These are phyloP conservation scores for Diachasma alloeum DNA, from an alignment of 1,140 invertebrate species.

Conservation along the genomic window DNA sequence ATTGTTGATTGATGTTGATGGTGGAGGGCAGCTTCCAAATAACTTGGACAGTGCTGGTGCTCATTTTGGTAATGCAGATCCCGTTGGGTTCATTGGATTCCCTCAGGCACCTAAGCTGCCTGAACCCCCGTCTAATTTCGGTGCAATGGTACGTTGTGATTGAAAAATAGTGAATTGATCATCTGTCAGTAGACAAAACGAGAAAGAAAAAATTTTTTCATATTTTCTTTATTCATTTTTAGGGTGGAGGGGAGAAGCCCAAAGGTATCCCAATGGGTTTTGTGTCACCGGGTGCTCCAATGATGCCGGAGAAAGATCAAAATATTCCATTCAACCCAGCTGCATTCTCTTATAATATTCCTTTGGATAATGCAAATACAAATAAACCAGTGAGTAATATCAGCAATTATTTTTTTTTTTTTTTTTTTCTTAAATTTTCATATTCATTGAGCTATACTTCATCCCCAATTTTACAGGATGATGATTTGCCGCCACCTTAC, in stretches of 20 bases:
- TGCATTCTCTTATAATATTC: constrained; percentile 78
- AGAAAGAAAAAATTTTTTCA: neutral
- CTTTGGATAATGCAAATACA: constrained; percentile 59
- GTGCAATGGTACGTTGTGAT: constrained; percentile 39
- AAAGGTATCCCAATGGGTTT: constrained; percentile 64
- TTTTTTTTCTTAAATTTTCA: neutral
- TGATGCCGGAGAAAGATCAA: constrained; percentile 53
- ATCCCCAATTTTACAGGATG: constrained; percentile 52
- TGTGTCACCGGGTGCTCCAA: constrained; percentile 53
- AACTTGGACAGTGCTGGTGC: constrained; percentile 68
- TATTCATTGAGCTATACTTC: neutral
- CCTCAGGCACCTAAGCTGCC: constrained; percentile 74
- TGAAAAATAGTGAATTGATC: no score
- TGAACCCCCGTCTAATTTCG: constrained; percentile 53
- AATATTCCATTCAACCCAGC: constrained; percentile 59
- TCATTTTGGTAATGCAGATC: constrained; percentile 65
- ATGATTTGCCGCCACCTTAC: constrained; percentile 63
- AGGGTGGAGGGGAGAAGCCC: constrained; percentile 44
- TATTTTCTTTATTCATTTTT: constrained; percentile 20
- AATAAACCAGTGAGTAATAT: constrained; percentile 61
- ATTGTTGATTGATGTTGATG: constrained; percentile 81
- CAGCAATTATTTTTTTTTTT: constrained; percentile 43
- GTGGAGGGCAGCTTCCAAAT: constrained; percentile 59
- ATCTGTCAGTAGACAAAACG: no score
- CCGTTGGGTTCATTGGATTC: constrained; percentile 83